These are phyloP conservation scores for Tetragnatha montana DNA, from an alignment of 2,888 invertebrate species.

Conservation along the genomic window DNA sequence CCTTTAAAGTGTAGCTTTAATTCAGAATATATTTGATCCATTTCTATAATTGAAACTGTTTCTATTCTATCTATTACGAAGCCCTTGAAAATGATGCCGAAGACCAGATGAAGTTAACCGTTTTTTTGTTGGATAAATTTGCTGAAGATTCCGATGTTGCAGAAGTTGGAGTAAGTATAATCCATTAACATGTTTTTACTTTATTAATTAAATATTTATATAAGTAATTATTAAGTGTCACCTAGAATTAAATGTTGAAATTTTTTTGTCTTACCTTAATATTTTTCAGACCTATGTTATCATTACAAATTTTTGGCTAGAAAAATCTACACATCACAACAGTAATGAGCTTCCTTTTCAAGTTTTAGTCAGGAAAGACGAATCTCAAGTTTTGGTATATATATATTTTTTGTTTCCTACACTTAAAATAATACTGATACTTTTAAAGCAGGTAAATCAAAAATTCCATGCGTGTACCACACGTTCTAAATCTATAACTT, in stretches of 20 bases:
- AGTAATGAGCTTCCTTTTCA: conserved; percentile 48
- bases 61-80: not conserved
- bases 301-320: conserved; percentile 49
- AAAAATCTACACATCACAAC: conserved; percentile 47
- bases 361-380: conserved; percentile 42
- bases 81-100: conserved; percentile 12
- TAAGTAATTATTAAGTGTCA: too few species aligned
- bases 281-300: conserved; percentile 45
- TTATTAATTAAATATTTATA: too few species aligned
- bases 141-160: conserved; percentile 48
- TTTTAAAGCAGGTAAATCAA: too few species aligned
- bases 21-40: not conserved
- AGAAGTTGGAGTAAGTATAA: conserved; percentile 29
- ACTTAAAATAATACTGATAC: too few species aligned
- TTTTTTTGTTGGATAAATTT: conserved; percentile 54
- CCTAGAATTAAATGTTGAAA: not conserved
- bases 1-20: not conserved
- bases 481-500: too few species aligned
- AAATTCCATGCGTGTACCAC: too few species aligned
- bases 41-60: not conserved
- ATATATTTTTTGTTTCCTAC: not conserved
- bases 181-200: not conserved
- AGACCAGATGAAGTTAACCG: conserved; percentile 26
- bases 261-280: not conserved
- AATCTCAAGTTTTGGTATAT: conserved; percentile 55